phyloP scores from a whole-genome alignment of 2,797 vertebrate genomes.

The Malurus splendens region DNA sequence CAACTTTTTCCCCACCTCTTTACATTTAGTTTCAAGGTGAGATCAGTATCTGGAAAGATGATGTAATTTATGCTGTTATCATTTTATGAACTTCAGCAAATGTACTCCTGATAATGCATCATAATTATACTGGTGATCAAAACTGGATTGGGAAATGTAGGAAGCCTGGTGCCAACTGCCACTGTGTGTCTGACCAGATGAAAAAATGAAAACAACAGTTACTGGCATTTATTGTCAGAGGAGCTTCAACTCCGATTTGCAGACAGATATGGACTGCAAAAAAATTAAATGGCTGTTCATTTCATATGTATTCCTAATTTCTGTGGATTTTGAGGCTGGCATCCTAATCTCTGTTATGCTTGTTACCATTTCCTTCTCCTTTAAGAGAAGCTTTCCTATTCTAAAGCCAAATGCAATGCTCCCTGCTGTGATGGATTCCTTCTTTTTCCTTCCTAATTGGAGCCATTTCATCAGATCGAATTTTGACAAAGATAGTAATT shows the following conservation, averaged over 20 bases:
- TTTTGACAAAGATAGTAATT: slow-evolving; percentile 66
- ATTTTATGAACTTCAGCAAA: neutral
- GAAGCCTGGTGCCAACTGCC: neutral
- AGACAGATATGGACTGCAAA: neutral
- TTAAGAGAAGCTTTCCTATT: slow-evolving; percentile 14
- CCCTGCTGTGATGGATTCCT: slow-evolving; percentile 60
- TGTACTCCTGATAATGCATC: neutral
- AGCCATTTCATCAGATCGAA: slow-evolving; percentile 60
- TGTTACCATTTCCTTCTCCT: neutral
- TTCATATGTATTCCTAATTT: neutral
- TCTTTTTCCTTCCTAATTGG: slow-evolving; percentile 56
- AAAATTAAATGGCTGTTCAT: neutral
- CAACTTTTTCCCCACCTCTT: neutral
- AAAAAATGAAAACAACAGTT: neutral
- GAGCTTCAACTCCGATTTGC: neutral
- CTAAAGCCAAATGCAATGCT: neutral
- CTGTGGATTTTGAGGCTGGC: neutral
- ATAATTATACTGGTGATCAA: neutral
- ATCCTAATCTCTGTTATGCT: neutral
- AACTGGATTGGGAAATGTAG: neutral
- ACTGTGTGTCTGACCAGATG: neutral
- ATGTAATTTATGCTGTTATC: neutral
- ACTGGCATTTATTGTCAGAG: neutral
- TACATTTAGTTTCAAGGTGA: slow-evolving; percentile 14
- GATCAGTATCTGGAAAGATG: neutral